A percentile compares a stretch with the other conserved stretches of the same genome.
Conservation (phyloP, 2,888 invertebrate species). For the Himalopsyche japonica region DNA sequence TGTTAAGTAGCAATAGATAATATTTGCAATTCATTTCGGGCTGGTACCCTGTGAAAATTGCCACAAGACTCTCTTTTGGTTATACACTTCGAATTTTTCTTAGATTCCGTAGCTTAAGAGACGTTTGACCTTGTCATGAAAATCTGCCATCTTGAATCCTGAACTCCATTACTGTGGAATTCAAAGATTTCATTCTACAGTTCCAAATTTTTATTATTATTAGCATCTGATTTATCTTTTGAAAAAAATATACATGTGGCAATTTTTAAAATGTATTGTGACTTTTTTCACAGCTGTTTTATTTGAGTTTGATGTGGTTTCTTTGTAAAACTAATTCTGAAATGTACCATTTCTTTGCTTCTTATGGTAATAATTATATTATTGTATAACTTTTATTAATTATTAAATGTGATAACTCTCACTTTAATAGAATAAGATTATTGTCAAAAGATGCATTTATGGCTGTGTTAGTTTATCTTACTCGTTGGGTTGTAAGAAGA, state of each 20-base stretch:
- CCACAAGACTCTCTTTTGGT: background rate
- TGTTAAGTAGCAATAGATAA: background rate
- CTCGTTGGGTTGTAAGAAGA: conserved; percentile 3
- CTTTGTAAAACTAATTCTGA: conserved; percentile 5
- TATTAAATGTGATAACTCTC: conserved; percentile 3
- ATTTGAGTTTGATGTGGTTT: conserved; percentile 4
- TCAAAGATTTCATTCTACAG: background rate
- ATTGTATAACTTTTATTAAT: conserved; percentile 12
- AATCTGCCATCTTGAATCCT: background rate
- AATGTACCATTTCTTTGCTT: conserved; percentile 13
- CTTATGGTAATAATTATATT: conserved; percentile 7
- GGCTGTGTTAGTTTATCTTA: conserved; percentile 14
- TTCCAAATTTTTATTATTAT: background rate
- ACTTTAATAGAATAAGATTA: conserved; percentile 6
- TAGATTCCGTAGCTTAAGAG: background rate
- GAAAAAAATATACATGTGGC: background rate
- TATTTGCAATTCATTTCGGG: background rate
- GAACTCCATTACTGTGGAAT: background rate
- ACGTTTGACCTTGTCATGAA: background rate
- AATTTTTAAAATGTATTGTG: background rate
- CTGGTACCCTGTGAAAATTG: background rate
- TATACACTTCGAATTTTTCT: background rate
- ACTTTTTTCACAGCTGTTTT: background rate
- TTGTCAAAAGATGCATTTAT: conserved; percentile 31
- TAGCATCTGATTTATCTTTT: background rate